Conservation (phyloP, 2,797 vertebrate genomes). For the Tauraco hartlaubi region DNA sequence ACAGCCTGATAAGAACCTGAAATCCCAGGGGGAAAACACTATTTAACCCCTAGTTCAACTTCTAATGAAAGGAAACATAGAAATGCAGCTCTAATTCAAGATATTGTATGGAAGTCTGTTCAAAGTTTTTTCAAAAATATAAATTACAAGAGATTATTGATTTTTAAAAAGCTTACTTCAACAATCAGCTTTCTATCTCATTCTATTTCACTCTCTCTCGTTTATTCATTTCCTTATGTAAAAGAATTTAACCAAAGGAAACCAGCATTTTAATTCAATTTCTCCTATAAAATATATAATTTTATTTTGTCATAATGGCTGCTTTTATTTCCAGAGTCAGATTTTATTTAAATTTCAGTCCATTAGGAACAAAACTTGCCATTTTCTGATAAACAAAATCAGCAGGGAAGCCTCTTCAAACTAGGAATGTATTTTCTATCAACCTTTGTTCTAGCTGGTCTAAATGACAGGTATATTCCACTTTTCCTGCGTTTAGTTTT, state of each 20-base stretch:
- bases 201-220: slow-evolving; percentile 70
- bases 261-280: slow-evolving; percentile 88
- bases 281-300: slow-evolving; percentile 87
- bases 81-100: slow-evolving; percentile 75
- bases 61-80: slow-evolving; percentile 74
- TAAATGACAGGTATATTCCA: slow-evolving; percentile 94
- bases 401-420: slow-evolving; percentile 92
- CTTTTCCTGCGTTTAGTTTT: slow-evolving; percentile 84
- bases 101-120: slow-evolving; percentile 73
- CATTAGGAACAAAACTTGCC: slow-evolving; percentile 93
- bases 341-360: slow-evolving; percentile 95
- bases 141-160: slow-evolving; percentile 85
- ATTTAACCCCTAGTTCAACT: slow-evolving; percentile 73
- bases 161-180: slow-evolving; percentile 84
- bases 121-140: slow-evolving; percentile 80
- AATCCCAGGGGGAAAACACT: slow-evolving; percentile 2
- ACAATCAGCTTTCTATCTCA: slow-evolving; percentile 78
- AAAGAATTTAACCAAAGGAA: slow-evolving; percentile 88
- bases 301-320: slow-evolving; percentile 92
- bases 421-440: slow-evolving; percentile 86
- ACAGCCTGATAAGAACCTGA: slow-evolving; percentile 20
- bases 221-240: slow-evolving; percentile 87
- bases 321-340: slow-evolving; percentile 93
- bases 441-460: slow-evolving; percentile 89
- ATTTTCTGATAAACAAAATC: slow-evolving; percentile 97